These are phyloP conservation scores for Anguilla megastoma DNA, from an alignment of 2,797 vertebrate genomes.

Conservation along the genomic window DNA sequence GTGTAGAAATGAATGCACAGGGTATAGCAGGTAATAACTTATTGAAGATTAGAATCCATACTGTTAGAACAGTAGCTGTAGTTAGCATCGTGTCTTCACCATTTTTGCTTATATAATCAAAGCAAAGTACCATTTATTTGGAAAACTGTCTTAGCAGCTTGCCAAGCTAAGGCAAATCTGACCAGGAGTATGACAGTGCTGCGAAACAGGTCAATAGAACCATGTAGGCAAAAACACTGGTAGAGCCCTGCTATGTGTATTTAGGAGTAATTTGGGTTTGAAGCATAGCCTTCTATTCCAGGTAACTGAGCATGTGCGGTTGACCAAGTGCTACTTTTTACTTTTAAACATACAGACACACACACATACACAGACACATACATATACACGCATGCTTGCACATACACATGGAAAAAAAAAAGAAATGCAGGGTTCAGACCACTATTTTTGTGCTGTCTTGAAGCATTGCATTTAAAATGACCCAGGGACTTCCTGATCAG, in stretches of 20 bases:
- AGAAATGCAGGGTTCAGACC: conserved; percentile 14
- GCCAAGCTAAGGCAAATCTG: conserved; percentile 45
- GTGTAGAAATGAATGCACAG: background rate
- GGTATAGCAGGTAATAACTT: background rate
- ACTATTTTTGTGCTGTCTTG: conserved; percentile 66
- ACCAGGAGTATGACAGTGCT: conserved; percentile 20
- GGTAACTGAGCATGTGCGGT: background rate
- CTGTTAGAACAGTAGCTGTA: background rate
- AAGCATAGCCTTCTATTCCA: background rate
- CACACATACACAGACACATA: background rate
- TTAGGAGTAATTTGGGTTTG: conserved; percentile 53
- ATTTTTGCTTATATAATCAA: background rate
- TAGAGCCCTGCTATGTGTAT: conserved; percentile 36
- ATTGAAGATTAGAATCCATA: background rate
- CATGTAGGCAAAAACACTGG: background rate
- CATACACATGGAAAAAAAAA: background rate
- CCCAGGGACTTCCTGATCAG: conserved; percentile 86
- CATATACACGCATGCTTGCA: conserved; percentile 30
- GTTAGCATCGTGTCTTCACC: background rate
- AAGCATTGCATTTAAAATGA: conserved; percentile 82
- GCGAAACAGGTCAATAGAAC: conserved; percentile 31
- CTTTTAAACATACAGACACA: too few relatives aligned
- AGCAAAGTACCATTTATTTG: background rate
- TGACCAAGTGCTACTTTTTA: conserved; percentile 45
- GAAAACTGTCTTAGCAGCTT: conserved; percentile 39